These are phyloP conservation scores for Allobates femoralis DNA, from an alignment of 2,797 vertebrate species.

Conservation along the genomic window DNA sequence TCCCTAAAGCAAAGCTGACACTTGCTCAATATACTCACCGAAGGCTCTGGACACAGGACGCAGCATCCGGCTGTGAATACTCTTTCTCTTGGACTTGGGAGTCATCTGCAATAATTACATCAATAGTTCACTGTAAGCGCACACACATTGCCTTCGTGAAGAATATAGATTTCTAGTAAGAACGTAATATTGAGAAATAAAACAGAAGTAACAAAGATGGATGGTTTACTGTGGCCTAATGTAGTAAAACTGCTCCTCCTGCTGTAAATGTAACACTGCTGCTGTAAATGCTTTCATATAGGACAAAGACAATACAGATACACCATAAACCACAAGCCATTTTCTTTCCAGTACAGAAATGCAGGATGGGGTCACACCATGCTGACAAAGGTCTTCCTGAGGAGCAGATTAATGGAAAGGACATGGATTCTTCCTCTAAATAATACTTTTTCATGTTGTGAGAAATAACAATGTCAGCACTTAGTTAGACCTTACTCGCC, in stretches of 20 bases:
- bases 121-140: not conserved
- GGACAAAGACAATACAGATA: not conserved
- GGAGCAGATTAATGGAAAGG: not conserved
- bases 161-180: not conserved
- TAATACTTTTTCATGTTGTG: not conserved
- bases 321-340: not conserved
- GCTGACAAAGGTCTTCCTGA: not conserved
- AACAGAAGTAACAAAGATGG: not conserved
- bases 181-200: not conserved
- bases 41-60: slow-evolving; percentile 97
- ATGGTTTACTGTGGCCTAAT: not conserved
- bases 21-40: slow-evolving; percentile 75
- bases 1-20: not conserved
- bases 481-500: not conserved
- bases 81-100: slow-evolving; percentile 97
- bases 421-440: too few relatives aligned
- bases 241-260: not conserved
- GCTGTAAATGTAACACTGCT: not conserved
- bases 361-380: not conserved
- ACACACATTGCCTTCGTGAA: not conserved
- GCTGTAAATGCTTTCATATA: not conserved
- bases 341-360: not conserved
- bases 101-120: slow-evolving; percentile 85
- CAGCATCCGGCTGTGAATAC: slow-evolving; percentile 97
- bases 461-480: not conserved